phyloP scores from a whole-genome alignment of 53 echinoderm and acorn worm species.

The Actinopyga echinites region DNA sequence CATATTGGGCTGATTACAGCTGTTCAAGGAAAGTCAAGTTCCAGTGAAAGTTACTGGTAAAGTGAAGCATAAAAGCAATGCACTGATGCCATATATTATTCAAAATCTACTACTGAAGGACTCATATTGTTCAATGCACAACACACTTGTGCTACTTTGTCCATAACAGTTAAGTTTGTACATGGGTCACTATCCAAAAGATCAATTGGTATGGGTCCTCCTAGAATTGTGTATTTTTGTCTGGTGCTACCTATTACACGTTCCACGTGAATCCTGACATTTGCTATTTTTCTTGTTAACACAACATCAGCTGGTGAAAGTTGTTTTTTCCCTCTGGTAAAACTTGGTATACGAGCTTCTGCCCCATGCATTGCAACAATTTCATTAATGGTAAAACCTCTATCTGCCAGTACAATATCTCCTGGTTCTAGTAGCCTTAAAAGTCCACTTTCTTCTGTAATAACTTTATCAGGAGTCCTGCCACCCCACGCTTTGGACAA shows the following conservation, averaged over 20 bases:
- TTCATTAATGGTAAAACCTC: slow-evolving; percentile 28
- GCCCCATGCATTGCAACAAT: slow-evolving; percentile 13
- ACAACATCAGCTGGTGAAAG: slow-evolving; percentile 38
- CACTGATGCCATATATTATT: background rate
- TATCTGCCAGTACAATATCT: slow-evolving; percentile 21
- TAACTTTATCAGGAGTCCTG: background rate
- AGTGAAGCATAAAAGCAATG: no score
- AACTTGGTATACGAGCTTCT: background rate
- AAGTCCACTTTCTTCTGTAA: slow-evolving; percentile 27
- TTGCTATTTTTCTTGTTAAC: slow-evolving; percentile 21
- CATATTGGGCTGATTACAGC: no score
- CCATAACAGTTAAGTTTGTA: background rate
- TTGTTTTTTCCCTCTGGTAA: slow-evolving; percentile 47
- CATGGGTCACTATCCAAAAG: background rate
- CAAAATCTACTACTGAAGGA: slow-evolving; percentile 4
- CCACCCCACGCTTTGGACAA: slow-evolving; percentile 33
- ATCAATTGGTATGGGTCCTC: background rate
- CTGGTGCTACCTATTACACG: slow-evolving; percentile 39
- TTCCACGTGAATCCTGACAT: slow-evolving; percentile 33
- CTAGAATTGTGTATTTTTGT: background rate
- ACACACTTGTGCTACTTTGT: background rate
- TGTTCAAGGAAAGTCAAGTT: no score
- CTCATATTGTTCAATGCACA: background rate
- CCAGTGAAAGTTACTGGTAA: no score
- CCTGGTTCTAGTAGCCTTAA: background rate